These are phyloP conservation scores for Campylorhamphus procurvoides DNA, from an alignment of 2,113 vertebrate genomes.

Conservation along the genomic window DNA sequence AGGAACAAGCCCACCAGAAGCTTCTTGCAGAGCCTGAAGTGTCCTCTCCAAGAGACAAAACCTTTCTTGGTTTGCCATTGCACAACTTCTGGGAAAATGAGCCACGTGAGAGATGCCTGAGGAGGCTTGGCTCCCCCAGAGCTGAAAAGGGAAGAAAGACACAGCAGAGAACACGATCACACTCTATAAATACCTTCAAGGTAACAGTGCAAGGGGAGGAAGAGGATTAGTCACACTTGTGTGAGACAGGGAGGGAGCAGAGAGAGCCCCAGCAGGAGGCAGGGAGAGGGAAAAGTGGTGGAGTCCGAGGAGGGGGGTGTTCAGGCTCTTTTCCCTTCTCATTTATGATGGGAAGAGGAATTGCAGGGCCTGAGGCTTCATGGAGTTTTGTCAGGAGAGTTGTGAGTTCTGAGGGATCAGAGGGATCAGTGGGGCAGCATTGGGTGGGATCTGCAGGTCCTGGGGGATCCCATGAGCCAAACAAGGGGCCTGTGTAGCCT, in stretches of 20 bases:
- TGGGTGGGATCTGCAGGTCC: neutral
- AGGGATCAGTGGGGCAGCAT: fast-evolving
- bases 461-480: neutral
- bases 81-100: neutral
- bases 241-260: neutral
- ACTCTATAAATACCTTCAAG: conserved; percentile 60
- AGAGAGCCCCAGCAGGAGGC: neutral
- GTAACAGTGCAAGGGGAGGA: neutral
- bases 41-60: neutral
- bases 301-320: neutral
- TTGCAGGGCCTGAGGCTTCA: neutral
- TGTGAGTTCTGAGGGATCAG: neutral
- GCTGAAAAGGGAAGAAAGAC: conserved; percentile 3
- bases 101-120: neutral
- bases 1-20: neutral
- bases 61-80: neutral
- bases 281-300: neutral
- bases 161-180: neutral
- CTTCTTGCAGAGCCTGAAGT: neutral
- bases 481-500: neutral
- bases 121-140: neutral
- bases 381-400: neutral
- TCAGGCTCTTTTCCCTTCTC: neutral
- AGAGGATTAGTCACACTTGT: conserved; percentile 52
- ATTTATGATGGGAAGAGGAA: neutral